Conservation (phyloP, 2,888 invertebrate genomes). For the Anthrax anthrax region DNA sequence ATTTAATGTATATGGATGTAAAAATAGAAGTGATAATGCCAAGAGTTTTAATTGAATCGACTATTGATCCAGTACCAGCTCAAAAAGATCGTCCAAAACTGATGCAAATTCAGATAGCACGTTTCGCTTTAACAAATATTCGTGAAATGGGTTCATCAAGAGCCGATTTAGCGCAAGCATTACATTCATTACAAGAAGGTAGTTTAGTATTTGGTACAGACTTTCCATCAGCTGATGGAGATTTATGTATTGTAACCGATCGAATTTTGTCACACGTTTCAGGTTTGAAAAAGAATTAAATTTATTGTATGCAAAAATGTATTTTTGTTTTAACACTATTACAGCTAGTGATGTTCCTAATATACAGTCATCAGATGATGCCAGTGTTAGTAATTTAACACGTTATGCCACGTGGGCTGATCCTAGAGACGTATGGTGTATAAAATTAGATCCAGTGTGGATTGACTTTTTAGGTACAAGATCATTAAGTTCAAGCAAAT, state of each 20-base stretch:
- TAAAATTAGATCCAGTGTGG: slow-evolving; percentile 82
- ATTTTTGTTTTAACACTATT: neutral
- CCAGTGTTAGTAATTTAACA: slow-evolving; percentile 26
- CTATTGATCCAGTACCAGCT: slow-evolving; percentile 50
- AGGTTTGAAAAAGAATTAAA: slow-evolving; percentile 21
- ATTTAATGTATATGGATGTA: slow-evolving; percentile 59
- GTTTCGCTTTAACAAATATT: slow-evolving; percentile 51
- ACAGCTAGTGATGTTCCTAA: slow-evolving; percentile 29
- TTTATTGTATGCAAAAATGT: neutral
- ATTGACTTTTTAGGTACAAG: slow-evolving; percentile 79
- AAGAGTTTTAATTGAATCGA: slow-evolving; percentile 52
- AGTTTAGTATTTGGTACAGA: slow-evolving; percentile 60
- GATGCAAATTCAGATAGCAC: slow-evolving; percentile 47
- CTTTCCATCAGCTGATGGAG: slow-evolving; percentile 56
- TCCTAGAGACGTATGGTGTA: slow-evolving; percentile 78
- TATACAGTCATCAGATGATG: slow-evolving; percentile 22
- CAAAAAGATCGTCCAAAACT: slow-evolving; percentile 80
- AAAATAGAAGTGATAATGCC: slow-evolving; percentile 89
- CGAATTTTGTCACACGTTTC: slow-evolving; percentile 66
- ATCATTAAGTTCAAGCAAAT: slow-evolving; percentile 54
- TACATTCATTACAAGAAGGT: slow-evolving; percentile 62
- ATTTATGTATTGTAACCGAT: slow-evolving; percentile 65
- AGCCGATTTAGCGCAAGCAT: slow-evolving; percentile 63
- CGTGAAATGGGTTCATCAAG: slow-evolving; percentile 45
- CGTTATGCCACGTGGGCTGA: slow-evolving; percentile 60